Evolutionary conservation across 2,888 invertebrate species (phyloP).

Genomic region (Noctua janthina): DNA sequence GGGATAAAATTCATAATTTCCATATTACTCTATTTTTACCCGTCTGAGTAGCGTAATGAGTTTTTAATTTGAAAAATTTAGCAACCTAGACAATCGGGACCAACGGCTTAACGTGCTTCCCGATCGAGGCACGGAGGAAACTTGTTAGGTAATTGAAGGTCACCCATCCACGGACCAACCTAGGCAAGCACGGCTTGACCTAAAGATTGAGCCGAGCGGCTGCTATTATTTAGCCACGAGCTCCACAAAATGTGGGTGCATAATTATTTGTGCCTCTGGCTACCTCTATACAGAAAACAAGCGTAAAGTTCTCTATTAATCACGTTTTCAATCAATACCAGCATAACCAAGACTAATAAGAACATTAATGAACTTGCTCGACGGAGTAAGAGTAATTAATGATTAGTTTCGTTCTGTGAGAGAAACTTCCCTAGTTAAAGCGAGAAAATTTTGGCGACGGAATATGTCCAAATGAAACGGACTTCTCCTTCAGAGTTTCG

Average conservation of each 20-base stretch:
- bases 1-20: constrained; percentile 1
- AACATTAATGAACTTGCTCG: constrained; percentile 44
- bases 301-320: constrained; percentile 16
- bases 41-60: no score
- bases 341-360: constrained; percentile 43
- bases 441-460: background rate
- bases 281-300: background rate
- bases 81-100: background rate
- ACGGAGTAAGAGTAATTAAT: constrained; percentile 46
- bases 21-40: background rate
- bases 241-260: background rate
- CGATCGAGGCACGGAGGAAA: no score
- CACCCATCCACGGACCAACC: background rate
- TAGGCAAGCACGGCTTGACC: no score
- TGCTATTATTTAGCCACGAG: background rate
- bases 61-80: background rate
- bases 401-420: constrained; percentile 11
- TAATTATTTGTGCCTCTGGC: background rate
- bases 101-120: no score
- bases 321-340: constrained; percentile 40
- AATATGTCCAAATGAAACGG: constrained; percentile 15
- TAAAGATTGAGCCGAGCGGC: background rate
- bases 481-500: constrained; percentile 6
- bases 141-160: background rate
- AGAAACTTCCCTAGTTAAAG: background rate